Percentiles rank a stretch among this genome's conserved stretches.
These are phyloP conservation scores for Agrochola lychnidis DNA, from an alignment of 2,888 invertebrate genomes.

Conservation along the genomic window DNA sequence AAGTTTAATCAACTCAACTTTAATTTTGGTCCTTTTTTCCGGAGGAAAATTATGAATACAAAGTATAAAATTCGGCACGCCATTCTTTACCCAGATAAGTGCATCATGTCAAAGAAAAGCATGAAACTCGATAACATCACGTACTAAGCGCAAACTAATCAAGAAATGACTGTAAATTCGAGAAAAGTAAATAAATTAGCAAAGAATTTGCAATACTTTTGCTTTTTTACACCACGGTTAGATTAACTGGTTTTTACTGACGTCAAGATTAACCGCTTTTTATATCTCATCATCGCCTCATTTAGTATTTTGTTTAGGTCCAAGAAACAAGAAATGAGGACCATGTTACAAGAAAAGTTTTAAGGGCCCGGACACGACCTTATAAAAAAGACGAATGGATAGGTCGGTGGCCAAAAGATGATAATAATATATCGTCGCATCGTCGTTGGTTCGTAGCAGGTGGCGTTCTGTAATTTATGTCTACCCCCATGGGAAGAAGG, in stretches of 20 bases:
- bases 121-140: conserved; percentile 15
- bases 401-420: no score
- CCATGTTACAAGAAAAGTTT: not conserved
- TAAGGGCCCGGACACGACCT: not conserved
- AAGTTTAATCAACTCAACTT: no score
- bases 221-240: conserved; percentile 40
- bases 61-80: not conserved
- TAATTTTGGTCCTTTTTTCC: not conserved
- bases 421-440: no score
- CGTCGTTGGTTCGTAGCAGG: no score
- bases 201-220: conserved; percentile 53
- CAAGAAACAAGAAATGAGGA: not conserved
- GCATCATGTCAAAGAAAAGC: conserved; percentile 1
- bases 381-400: not conserved
- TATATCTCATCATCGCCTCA: not conserved
- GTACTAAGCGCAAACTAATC: conserved; percentile 32
- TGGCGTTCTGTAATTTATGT: no score
- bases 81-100: not conserved
- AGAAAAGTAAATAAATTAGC: conserved; percentile 52
- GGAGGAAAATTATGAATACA: not conserved
- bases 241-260: conserved; percentile 31
- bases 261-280: conserved; percentile 28
- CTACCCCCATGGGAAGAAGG: no score
- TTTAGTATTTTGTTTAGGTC: conserved; percentile 11
- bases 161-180: conserved; percentile 45